phyloP scores from a whole-genome alignment of 2,797 vertebrate genomes.

The Myotis pilosus region DNA sequence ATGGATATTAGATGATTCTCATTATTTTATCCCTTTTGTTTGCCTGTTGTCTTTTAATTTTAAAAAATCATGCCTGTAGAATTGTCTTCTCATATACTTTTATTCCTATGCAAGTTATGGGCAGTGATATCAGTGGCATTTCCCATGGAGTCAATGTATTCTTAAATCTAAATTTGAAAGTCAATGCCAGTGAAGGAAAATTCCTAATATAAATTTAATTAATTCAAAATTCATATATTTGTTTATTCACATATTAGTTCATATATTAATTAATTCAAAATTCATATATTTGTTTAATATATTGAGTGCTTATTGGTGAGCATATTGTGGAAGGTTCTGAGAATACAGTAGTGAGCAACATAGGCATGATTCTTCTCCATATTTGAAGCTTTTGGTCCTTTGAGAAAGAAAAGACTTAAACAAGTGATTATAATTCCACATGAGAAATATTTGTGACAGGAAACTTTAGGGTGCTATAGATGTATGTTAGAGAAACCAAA shows the following conservation, averaged over 20 bases:
- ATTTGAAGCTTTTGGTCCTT: not conserved
- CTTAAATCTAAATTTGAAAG: not conserved
- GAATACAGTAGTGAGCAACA: not conserved
- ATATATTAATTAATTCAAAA: not conserved
- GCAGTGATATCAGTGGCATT: not conserved
- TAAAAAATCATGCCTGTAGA: not conserved
- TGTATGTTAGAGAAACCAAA: not conserved
- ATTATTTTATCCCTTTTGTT: not conserved
- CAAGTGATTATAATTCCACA: not conserved
- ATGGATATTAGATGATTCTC: not conserved
- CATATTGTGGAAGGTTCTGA: not conserved
- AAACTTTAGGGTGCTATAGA: not conserved
- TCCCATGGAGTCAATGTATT: not conserved
- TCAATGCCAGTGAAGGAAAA: not conserved
- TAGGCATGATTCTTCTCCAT: not conserved
- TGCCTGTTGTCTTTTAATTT: not conserved
- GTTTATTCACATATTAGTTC: not conserved
- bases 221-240: not conserved
- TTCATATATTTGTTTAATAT: not conserved
- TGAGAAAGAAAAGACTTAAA: not conserved
- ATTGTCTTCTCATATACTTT: not conserved
- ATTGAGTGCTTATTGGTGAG: not conserved
- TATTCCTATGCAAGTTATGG: not conserved
- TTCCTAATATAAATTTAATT: not conserved
- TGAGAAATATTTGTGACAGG: not conserved